Evolutionary conservation across 2,113 vertebrate genomes (phyloP).

Genomic region (Manacus vitellinus): DNA sequence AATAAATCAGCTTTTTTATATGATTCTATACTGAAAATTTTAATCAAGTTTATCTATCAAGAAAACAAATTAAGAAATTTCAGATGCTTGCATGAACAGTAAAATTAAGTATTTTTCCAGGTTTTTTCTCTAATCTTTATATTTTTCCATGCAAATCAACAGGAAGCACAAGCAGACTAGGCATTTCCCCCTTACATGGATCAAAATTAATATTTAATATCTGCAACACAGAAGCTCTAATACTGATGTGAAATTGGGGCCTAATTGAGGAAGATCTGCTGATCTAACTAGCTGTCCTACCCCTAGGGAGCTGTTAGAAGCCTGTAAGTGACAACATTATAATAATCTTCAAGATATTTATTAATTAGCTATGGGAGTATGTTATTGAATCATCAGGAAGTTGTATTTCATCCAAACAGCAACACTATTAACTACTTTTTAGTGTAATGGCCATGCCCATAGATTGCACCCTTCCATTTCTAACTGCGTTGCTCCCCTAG

Average conservation of each 20-base stretch:
- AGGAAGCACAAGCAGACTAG: not conserved
- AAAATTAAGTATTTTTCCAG: not conserved
- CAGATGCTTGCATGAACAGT: not conserved
- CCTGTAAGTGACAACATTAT: not conserved
- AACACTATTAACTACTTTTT: not conserved
- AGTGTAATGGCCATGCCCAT: not conserved
- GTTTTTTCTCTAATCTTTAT: not conserved
- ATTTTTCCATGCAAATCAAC: not conserved
- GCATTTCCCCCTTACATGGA: not conserved
- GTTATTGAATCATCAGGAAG: not conserved
- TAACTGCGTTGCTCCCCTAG: not conserved
- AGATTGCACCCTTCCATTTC: not conserved
- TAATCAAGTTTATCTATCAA: constrained; percentile 1
- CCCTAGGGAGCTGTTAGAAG: constrained; percentile 2
- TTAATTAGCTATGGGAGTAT: constrained; percentile 10
- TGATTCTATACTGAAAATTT: not conserved
- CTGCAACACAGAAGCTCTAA: not conserved
- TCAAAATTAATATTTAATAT: not conserved
- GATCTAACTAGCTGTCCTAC: constrained; percentile 4
- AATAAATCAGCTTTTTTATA: not conserved
- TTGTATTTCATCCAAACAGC: not conserved
- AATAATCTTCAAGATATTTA: constrained; percentile 5
- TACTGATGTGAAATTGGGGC: not conserved
- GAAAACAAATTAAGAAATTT: not conserved
- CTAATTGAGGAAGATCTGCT: constrained; percentile 2